A percentile compares a stretch with the other conserved stretches of the same genome.
phyloP scores from a whole-genome alignment of 53 echinoderm and acorn worm genomes.

The Stichopus horrens region DNA sequence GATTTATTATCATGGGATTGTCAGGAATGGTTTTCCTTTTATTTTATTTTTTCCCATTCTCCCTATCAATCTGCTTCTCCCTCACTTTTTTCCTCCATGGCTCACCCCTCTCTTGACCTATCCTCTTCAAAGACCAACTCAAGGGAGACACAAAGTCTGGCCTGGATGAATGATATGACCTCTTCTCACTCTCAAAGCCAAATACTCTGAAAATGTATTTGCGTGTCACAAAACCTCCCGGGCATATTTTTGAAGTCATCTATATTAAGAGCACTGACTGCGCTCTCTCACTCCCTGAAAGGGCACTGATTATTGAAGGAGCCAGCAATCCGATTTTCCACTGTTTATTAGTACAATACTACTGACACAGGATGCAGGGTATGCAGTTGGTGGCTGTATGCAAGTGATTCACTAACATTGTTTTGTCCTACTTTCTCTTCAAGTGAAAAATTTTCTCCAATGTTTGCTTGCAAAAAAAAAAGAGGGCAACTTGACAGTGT shows the following conservation, averaged over 20 bases:
- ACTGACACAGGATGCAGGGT: not conserved
- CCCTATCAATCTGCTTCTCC: conserved; percentile 5
- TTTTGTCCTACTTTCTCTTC: not conserved
- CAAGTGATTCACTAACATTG: not conserved
- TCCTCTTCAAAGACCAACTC: conserved; percentile 43
- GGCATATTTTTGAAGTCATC: conserved; percentile 30
- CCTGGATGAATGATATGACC: conserved; percentile 43
- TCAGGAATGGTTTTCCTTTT: not conserved
- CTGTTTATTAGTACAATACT: not conserved
- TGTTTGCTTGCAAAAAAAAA: too few species aligned
- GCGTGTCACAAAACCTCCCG: conserved; percentile 40
- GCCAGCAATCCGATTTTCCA: not conserved
- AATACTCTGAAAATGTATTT: conserved; percentile 45
- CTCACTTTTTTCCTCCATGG: not conserved
- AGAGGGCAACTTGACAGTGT: too few species aligned
- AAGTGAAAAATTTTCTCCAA: too few species aligned
- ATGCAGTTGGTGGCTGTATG: not conserved
- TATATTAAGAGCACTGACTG: not conserved
- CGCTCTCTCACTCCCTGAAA: not conserved
- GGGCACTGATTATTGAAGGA: not conserved
- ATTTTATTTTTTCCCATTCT: not conserved
- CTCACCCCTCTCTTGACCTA: conserved; percentile 46
- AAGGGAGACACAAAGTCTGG: conserved; percentile 50
- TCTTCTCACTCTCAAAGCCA: conserved; percentile 41
- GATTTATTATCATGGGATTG: conserved; percentile 13